Evolutionary conservation across 1,140 invertebrate species (phyloP).

Genomic region (Leptinotarsa lineolata): DNA sequence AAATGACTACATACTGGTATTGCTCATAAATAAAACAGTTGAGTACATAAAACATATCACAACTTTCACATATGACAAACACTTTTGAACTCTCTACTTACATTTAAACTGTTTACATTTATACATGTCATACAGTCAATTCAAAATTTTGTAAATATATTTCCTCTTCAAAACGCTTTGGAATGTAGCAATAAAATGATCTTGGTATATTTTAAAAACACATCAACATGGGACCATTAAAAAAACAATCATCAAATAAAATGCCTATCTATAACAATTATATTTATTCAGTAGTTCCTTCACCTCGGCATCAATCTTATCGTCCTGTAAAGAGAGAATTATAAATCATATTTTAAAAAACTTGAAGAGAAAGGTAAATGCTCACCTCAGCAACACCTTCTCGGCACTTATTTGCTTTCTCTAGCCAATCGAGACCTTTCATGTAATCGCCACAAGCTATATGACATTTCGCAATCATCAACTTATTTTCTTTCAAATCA

Average conservation of each 20-base stretch:
- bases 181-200: no score
- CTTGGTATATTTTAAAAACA: no score
- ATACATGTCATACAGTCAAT: no score
- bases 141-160: no score
- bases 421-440: conserved; percentile 64
- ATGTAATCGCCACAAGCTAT: conserved; percentile 61
- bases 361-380: conserved; percentile 1
- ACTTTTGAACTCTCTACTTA: no score
- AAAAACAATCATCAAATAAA: background rate
- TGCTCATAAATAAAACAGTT: no score
- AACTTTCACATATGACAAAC: no score
- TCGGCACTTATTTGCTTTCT: conserved; percentile 56
- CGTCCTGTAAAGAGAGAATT: conserved; percentile 38
- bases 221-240: background rate
- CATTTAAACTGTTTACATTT: no score
- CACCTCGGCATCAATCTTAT: conserved; percentile 40
- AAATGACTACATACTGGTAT: no score
- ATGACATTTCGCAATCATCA: conserved; percentile 73
- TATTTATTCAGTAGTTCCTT: conserved; percentile 40
- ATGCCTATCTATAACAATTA: conserved; percentile 37
- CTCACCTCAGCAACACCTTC: conserved; percentile 35
- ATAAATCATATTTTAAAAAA: background rate
- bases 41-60: no score
- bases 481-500: conserved; percentile 71
- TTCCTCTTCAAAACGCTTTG: no score